Evolutionary conservation across 2,797 vertebrate genomes (phyloP).

Genomic region (Octomys mimax): DNA sequence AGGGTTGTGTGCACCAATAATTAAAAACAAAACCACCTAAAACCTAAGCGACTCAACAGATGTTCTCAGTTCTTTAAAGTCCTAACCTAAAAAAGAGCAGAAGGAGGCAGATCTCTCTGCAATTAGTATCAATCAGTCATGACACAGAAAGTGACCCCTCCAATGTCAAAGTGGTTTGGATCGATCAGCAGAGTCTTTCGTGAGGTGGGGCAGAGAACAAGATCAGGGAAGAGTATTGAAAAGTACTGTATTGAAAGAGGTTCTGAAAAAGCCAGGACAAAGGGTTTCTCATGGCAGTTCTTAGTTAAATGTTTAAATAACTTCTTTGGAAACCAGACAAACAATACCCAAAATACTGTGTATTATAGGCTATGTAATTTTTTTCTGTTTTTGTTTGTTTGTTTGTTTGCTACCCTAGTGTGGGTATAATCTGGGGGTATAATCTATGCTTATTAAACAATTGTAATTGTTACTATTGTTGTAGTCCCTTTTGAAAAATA

Average conservation of each 20-base stretch:
- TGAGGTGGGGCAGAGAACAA: background rate
- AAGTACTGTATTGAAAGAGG: background rate
- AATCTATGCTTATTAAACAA: background rate
- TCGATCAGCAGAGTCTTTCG: background rate
- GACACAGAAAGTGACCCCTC: conserved; percentile 63
- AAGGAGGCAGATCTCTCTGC: conserved; percentile 37
- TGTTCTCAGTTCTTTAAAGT: conserved; percentile 51
- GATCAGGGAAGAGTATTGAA: background rate
- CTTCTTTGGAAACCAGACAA: background rate
- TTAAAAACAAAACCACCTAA: conserved; percentile 52
- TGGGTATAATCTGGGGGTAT: background rate
- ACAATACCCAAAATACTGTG: background rate
- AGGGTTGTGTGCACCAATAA: background rate
- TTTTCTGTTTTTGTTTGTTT: too few relatives aligned
- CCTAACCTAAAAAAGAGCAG: conserved; percentile 36
- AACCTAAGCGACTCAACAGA: background rate
- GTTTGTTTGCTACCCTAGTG: too few relatives aligned
- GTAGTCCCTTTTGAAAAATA: background rate
- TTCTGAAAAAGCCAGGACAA: background rate
- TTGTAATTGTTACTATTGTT: background rate
- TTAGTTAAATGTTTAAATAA: background rate
- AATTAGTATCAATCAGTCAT: conserved; percentile 70
- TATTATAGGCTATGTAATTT: background rate
- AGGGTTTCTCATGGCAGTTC: background rate
- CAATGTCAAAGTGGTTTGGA: background rate